Conservation (phyloP, 2,797 vertebrate genomes). For the Chanos chanos region DNA sequence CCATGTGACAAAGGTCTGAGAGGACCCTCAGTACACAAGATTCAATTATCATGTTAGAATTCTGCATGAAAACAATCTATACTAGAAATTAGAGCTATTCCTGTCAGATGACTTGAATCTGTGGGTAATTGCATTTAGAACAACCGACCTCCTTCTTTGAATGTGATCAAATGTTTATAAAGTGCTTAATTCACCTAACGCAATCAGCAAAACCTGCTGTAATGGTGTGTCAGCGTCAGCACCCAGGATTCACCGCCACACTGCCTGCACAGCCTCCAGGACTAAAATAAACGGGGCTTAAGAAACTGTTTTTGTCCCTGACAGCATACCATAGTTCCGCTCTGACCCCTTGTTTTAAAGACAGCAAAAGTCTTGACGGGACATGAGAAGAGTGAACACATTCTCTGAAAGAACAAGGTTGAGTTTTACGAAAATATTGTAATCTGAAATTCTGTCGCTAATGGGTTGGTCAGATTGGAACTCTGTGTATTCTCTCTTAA, state of each 20-base stretch:
- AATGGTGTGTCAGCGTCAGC: conserved; percentile 42
- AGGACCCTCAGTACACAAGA: conserved; percentile 71
- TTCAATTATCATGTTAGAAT: conserved; percentile 79
- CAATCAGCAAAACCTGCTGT: conserved; percentile 52
- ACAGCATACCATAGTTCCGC: too few relatives aligned
- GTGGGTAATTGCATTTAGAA: conserved; percentile 64
- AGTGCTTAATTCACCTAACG: conserved; percentile 71
- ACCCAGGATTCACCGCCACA: conserved; percentile 19
- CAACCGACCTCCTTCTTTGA: conserved; percentile 64
- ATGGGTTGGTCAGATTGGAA: conserved; percentile 15
- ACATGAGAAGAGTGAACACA: too few relatives aligned
- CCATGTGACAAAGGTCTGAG: conserved; percentile 74
- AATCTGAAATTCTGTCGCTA: too few relatives aligned
- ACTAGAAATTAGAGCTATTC: conserved; percentile 75
- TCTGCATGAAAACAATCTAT: conserved; percentile 82
- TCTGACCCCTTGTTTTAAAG: too few relatives aligned
- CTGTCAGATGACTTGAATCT: conserved; percentile 78
- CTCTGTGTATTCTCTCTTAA: too few relatives aligned
- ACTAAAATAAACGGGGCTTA: conserved; percentile 13
- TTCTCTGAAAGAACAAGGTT: too few relatives aligned
- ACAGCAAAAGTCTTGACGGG: too few relatives aligned
- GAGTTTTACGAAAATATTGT: too few relatives aligned
- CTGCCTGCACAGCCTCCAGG: conserved; percentile 17
- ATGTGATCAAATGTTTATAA: conserved; percentile 78
- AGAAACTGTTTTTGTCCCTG: too few relatives aligned